Evolutionary conservation across 2,113 vertebrate species (phyloP).

Genomic region (Boulengerochromis microlepis): DNA sequence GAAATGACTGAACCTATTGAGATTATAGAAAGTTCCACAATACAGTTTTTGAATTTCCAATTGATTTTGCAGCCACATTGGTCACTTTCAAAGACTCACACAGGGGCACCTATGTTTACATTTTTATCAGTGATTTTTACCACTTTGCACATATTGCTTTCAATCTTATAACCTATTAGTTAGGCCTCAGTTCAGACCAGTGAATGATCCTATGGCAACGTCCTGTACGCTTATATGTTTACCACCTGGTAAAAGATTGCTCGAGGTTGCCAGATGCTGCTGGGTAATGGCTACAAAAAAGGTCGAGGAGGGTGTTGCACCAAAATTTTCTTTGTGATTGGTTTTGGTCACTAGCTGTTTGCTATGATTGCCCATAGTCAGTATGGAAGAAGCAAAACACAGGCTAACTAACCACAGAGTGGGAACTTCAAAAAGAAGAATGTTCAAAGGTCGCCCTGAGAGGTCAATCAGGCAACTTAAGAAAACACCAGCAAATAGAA

Average conservation of each 20-base stretch:
- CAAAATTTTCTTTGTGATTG: background rate
- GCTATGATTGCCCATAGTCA: background rate
- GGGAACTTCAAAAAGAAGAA: background rate
- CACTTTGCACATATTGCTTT: background rate
- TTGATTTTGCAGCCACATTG: background rate
- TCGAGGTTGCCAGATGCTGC: background rate
- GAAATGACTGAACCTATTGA: background rate
- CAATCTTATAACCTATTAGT: background rate
- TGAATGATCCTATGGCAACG: background rate
- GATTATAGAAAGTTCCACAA: background rate
- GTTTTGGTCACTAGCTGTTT: background rate
- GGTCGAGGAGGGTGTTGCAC: background rate
- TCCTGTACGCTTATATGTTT: background rate
- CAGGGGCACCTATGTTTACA: background rate
- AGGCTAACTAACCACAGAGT: background rate
- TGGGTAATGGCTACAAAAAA: background rate
- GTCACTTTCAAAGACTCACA: background rate
- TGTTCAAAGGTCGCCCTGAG: background rate
- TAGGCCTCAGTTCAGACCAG: background rate
- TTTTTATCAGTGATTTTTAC: background rate
- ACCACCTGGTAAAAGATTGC: background rate
- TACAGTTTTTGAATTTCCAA: background rate
- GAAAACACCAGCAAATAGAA: background rate
- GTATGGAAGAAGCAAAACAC: background rate
- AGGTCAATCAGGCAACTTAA: background rate